Evolutionary conservation across 37 sponge, comb jelly and placozoan species (phyloP), one percentile per base, ranked within the genome.

Genomic region (Aplysina aerophoba): DNA sequence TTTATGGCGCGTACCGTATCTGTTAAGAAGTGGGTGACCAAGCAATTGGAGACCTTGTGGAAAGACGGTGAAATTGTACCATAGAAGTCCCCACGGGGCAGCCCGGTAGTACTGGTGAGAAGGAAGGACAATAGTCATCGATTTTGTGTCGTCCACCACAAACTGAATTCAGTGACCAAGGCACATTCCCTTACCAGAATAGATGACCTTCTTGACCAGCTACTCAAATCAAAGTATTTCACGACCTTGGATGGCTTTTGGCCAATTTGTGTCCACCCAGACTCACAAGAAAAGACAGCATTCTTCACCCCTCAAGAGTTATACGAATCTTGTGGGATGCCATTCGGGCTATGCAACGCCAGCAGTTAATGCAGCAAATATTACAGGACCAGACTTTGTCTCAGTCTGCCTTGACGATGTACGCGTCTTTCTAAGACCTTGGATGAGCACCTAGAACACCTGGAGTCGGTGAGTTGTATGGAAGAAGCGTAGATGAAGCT

Each of bases 331-430:
- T 36, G 20, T 28, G 65, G 27, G 8, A 82, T 82, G 83, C 83
- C 83, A 14, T 82, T 82, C 21, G 83, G 61, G 36, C 36, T 60
- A 20, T 55, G 24, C 20, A 84, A 84, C 24, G 85, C 74, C 84
- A 83, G 69, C 69, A 71, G 22, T 68, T 83, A 4, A 83, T 75
- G 78, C 54, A 75, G 53, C 55, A 33, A 21, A 83, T 58, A 1
- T 38, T 83, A 24, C 25, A 21, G 44, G 58, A 58, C 62, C 12
- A 4, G 20, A 24, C 14, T 37, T 41, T 37, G n/a, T 63, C 50
- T 63, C 83, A 13, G 31, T 37, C 31, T 84, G 72, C 75, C 24
- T 84, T 28, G 85, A 84, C 34, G 85, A 84, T 58, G 50, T 71
- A 2, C 54, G 41, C 53, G 55, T 84, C 28, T 66, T 34, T 84